Conservation (phyloP, 1,140 invertebrate species). For the Aplysia californica region DNA sequence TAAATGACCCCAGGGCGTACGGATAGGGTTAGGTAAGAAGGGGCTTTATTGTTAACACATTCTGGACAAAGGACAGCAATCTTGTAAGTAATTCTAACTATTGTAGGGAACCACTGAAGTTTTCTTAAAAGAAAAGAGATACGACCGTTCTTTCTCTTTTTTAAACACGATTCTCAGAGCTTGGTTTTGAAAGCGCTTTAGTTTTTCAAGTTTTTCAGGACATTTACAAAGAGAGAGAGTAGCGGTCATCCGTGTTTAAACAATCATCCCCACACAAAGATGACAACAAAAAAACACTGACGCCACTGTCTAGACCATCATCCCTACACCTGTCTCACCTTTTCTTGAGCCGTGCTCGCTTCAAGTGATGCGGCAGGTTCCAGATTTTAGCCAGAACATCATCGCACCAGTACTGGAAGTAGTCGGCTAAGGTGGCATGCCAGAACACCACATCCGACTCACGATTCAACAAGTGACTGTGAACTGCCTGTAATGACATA, state of each 20-base stretch:
- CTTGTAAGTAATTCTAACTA: no score
- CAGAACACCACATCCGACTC: slow-evolving; percentile 11
- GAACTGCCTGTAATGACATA: slow-evolving; percentile 39
- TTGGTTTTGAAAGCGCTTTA: no score
- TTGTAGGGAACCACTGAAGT: no score
- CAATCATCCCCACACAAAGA: not conserved
- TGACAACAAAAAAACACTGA: not conserved
- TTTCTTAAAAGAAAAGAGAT: no score
- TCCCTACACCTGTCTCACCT: slow-evolving; percentile 21
- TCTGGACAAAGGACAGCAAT: no score
- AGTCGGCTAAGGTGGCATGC: slow-evolving; percentile 35
- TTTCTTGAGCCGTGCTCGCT: not conserved
- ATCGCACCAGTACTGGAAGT: slow-evolving; percentile 35
- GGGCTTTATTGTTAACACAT: no score
- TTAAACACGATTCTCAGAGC: no score
- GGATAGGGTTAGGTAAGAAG: no score
- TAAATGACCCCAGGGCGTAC: no score
- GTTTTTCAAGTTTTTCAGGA: not conserved
- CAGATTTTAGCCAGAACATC: not conserved
- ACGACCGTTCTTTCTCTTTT: no score
- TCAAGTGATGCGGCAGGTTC: slow-evolving; percentile 29
- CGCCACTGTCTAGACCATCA: not conserved
- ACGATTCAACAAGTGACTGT: slow-evolving; percentile 11
- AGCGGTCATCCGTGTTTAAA: not conserved
- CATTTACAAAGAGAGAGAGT: not conserved